phyloP scores from a whole-genome alignment of 1,140 invertebrate species.

The Halyomorpha halys region DNA sequence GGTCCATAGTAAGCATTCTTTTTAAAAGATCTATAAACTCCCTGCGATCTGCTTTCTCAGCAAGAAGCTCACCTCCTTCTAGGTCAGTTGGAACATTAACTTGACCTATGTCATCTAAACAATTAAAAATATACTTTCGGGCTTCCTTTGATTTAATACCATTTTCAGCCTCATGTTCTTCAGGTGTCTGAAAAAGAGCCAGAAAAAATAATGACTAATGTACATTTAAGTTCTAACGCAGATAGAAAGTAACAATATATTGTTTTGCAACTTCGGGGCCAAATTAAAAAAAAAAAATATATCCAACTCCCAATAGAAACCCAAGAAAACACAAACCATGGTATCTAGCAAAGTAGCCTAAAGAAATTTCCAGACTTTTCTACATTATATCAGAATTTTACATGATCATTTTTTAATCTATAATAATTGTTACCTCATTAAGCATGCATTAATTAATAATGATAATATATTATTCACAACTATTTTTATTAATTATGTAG shows the following conservation, averaged over 20 bases:
- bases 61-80: conserved; percentile 86
- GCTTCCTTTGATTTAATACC: conserved; percentile 99
- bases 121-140: conserved; percentile 99
- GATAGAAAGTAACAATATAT: too few relatives aligned
- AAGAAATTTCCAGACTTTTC: too few relatives aligned
- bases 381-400: too few relatives aligned
- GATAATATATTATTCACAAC: too few relatives aligned
- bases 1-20: conserved; percentile 95
- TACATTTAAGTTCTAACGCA: too few relatives aligned
- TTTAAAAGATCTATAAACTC: conserved; percentile 96
- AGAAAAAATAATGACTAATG: too few relatives aligned
- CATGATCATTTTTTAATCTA: too few relatives aligned
- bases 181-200: conserved; percentile 58
- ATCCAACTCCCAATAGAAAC: neutral
- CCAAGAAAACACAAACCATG: neutral
- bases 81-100: conserved; percentile 95
- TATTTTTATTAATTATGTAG: too few relatives aligned
- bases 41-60: conserved; percentile 89
- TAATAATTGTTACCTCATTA: too few relatives aligned
- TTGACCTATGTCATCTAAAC: conserved; percentile 90
- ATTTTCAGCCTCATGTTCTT: conserved; percentile 96
- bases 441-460: too few relatives aligned
- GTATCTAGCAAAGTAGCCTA: too few relatives aligned
- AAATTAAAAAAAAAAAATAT: neutral
- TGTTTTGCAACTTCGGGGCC: too few relatives aligned